Conservation (phyloP, 2,797 vertebrate genomes). For the Danionella dracula region DNA sequence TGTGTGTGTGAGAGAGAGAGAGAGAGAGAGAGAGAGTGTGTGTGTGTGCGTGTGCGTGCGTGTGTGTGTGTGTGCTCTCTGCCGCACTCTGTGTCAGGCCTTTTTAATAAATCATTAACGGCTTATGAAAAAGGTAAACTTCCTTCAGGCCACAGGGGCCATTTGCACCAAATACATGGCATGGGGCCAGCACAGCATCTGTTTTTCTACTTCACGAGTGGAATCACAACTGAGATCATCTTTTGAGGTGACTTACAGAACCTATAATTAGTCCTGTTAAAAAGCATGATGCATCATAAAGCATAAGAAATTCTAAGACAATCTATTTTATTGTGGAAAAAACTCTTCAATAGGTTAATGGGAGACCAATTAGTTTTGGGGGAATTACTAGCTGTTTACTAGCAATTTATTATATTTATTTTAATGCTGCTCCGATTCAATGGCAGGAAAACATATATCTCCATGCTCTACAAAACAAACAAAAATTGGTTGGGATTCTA, state of each 20-base stretch:
- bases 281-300: too few species aligned
- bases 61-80: slow-evolving; percentile 28
- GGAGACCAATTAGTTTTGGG: too few species aligned
- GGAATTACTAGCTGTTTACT: too few species aligned
- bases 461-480: too few species aligned
- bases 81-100: slow-evolving; percentile 32
- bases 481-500: too few species aligned
- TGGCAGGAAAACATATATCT: too few species aligned
- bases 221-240: slow-evolving; percentile 20
- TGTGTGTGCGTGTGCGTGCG: slow-evolving; percentile 27
- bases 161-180: slow-evolving; percentile 20
- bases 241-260: slow-evolving; percentile 26
- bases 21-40: slow-evolving; percentile 43
- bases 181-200: slow-evolving; percentile 22
- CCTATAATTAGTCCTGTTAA: background rate
- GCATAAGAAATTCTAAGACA: too few species aligned
- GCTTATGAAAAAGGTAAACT: slow-evolving; percentile 50
- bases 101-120: slow-evolving; percentile 59
- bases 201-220: slow-evolving; percentile 13
- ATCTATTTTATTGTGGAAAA: too few species aligned
- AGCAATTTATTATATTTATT: too few species aligned
- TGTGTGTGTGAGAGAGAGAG: background rate
- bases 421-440: too few species aligned
- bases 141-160: slow-evolving; percentile 44
- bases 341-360: too few species aligned